A percentile compares a stretch with the other conserved stretches of the same genome.
These are phyloP conservation scores for Diarsia dahlii DNA, from an alignment of 2,888 invertebrate genomes.

Conservation along the genomic window DNA sequence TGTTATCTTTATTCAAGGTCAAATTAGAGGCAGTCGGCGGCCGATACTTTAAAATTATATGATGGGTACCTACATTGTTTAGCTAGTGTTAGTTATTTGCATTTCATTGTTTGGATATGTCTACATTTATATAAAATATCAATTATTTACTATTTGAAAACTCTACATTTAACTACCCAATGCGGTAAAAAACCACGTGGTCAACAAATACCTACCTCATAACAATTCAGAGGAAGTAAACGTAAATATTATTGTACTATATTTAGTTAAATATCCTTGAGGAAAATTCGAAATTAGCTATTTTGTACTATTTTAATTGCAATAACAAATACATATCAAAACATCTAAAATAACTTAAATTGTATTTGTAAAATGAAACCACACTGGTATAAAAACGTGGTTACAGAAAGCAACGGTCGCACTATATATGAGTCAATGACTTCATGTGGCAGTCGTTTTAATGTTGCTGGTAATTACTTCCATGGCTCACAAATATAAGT, in stretches of 20 bases:
- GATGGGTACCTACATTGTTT: not conserved
- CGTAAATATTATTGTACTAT: not conserved
- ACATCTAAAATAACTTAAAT: constrained; percentile 16
- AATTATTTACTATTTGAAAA: constrained; percentile 2
- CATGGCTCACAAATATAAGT: constrained; percentile 14
- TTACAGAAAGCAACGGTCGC: constrained; percentile 74
- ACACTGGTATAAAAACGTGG: constrained; percentile 58
- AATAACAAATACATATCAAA: constrained; percentile 10
- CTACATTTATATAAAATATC: not conserved
- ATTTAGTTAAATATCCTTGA: not conserved
- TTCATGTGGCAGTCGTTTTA: constrained; percentile 56
- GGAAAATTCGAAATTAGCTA: constrained; percentile 3
- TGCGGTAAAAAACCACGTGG: constrained; percentile 18
- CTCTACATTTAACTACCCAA: constrained; percentile 6
- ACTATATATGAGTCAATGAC: constrained; percentile 81
- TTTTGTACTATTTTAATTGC: not conserved
- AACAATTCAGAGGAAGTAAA: not conserved
- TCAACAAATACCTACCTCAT: constrained; percentile 9
- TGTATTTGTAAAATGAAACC: constrained; percentile 49
- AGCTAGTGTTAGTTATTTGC: not conserved
- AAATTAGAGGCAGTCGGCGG: constrained; percentile 67
- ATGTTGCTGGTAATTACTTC: constrained; percentile 47
- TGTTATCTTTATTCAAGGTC: constrained; percentile 71
- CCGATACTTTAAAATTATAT: constrained; percentile 20
- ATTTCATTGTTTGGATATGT: not conserved